Evolutionary conservation across 2,113 vertebrate genomes (phyloP).

Genomic region (Microtus oregoni): DNA sequence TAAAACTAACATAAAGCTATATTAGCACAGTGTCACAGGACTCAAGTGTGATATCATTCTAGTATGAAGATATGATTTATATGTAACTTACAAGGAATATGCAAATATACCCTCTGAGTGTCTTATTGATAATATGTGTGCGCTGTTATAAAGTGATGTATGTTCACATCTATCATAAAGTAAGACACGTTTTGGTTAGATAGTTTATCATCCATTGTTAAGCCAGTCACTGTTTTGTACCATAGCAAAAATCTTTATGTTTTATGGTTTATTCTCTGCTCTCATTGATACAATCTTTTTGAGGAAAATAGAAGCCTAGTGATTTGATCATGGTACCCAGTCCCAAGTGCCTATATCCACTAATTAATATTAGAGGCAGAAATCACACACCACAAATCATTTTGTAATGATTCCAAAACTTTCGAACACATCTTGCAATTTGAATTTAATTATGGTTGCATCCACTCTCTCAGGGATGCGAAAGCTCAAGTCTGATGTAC

Average conservation of each 20-base stretch:
- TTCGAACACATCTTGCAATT: constrained; percentile 4
- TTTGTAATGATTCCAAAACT: neutral
- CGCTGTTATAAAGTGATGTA: neutral
- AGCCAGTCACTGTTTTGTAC: neutral
- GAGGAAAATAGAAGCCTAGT: neutral
- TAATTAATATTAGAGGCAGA: neutral
- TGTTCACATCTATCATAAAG: neutral
- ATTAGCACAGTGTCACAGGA: neutral
- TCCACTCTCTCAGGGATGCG: neutral
- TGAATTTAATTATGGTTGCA: constrained; percentile 22
- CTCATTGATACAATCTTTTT: neutral
- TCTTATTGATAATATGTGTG: neutral
- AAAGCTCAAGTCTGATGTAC: neutral
- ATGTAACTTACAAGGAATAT: neutral
- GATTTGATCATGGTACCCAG: neutral
- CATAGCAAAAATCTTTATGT: neutral
- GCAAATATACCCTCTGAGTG: neutral
- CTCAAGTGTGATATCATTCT: neutral
- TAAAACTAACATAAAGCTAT: neutral
- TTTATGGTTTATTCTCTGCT: neutral
- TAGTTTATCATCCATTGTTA: neutral
- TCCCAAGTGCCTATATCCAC: neutral
- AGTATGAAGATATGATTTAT: neutral
- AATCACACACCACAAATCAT: neutral
- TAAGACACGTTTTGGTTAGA: neutral